A percentile compares a stretch with the other conserved stretches of the same genome.
Conservation (phyloP, 1,140 invertebrate genomes). For the Chlorops oryzae region DNA sequence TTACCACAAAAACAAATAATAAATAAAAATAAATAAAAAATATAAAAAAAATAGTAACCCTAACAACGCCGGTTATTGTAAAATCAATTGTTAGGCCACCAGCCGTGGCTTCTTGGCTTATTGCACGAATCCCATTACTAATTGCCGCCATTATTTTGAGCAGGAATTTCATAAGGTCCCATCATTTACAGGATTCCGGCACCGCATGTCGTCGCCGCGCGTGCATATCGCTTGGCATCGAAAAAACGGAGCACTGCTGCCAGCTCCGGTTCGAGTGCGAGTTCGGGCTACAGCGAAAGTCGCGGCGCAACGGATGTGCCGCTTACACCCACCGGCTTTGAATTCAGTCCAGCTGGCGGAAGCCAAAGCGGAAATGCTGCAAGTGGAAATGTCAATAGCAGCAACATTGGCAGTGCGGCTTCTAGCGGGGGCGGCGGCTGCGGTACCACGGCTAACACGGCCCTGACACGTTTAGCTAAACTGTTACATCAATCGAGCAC, state of each 20-base stretch:
- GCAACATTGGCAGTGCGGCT: constrained; percentile 27
- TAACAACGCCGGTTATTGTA: too few species aligned
- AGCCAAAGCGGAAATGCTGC: not conserved
- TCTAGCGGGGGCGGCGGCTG: constrained; percentile 16
- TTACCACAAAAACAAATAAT: too few species aligned
- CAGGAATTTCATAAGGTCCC: too few species aligned
- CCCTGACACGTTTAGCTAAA: constrained; percentile 61
- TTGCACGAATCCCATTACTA: not conserved
- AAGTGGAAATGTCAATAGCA: constrained; percentile 25
- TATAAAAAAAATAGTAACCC: too few species aligned
- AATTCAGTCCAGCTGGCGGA: constrained; percentile 2
- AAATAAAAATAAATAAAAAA: too few species aligned
- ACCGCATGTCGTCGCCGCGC: constrained; percentile 53
- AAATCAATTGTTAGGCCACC: too few species aligned
- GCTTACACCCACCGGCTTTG: not conserved
- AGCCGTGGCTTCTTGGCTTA: not conserved
- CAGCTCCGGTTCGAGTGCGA: not conserved
- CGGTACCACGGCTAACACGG: constrained; percentile 42
- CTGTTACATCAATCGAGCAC: constrained; percentile 58
- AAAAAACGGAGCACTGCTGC: constrained; percentile 32
- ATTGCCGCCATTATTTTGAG: constrained; percentile 7
- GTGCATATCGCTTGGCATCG: constrained; percentile 51
- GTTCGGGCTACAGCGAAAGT: constrained; percentile 6
- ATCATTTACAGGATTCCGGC: constrained; percentile 53
- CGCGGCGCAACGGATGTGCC: constrained; percentile 36